Evolutionary conservation across 2,888 invertebrate genomes (phyloP).

Genomic region (Plagodis pulveraria): DNA sequence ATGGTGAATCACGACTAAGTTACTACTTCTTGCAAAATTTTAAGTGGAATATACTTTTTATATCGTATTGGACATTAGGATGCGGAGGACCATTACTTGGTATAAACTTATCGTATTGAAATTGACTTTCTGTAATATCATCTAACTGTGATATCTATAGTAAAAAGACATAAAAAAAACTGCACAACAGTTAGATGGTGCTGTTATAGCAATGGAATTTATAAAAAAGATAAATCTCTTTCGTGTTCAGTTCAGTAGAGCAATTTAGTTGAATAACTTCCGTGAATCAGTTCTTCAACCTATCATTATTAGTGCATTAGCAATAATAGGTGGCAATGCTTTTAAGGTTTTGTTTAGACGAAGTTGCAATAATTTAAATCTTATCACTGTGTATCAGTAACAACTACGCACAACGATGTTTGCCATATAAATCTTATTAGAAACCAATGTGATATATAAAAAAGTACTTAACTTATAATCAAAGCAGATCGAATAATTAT

Average conservation of each 20-base stretch:
- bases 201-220: not conserved
- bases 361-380: no score
- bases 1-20: slow-evolving; percentile 30
- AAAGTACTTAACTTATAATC: no score
- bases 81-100: no score
- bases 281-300: slow-evolving; percentile 11
- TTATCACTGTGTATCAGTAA: no score
- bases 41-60: no score
- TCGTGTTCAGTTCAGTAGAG: slow-evolving; percentile 2
- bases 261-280: slow-evolving; percentile 19
- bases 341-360: not conserved
- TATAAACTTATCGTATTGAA: no score
- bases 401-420: no score
- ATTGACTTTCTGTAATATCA: not conserved
- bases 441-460: no score
- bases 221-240: slow-evolving; percentile 1
- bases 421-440: no score
- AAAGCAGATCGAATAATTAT: no score
- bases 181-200: slow-evolving; percentile 2
- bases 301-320: slow-evolving; percentile 20
- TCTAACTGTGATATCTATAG: not conserved
- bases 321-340: slow-evolving; percentile 1
- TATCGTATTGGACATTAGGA: not conserved
- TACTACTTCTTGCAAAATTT: not conserved
- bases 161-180: not conserved